Conservation (phyloP, 2,888 invertebrate species). For the Podabrus alpinus region DNA sequence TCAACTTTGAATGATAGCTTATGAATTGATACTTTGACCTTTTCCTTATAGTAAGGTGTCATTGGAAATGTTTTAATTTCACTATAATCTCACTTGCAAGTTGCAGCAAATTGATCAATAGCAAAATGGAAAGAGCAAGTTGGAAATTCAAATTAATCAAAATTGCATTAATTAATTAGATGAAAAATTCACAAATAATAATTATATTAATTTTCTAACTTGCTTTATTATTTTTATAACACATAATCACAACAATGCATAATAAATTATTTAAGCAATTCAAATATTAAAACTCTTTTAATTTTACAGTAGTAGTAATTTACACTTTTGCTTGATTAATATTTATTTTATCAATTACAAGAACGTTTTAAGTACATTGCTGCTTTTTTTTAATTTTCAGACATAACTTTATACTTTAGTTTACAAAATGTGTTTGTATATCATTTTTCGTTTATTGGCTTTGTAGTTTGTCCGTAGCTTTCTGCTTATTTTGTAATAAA, state of each 20-base stretch:
- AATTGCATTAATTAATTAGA: neutral
- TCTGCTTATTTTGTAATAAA: conserved; percentile 47
- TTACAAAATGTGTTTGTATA: conserved; percentile 27
- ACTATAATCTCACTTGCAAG: conserved; percentile 33
- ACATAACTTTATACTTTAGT: neutral
- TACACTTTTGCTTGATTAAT: conserved; percentile 29
- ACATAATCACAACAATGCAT: conserved; percentile 20
- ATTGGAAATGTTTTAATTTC: conserved; percentile 54
- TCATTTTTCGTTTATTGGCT: conserved; percentile 34
- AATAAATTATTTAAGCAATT: conserved; percentile 6
- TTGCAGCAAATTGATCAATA: conserved; percentile 18
- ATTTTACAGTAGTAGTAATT: conserved; percentile 25
- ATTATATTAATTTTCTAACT: conserved; percentile 13
- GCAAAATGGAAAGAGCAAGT: conserved; percentile 16
- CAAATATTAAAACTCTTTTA: neutral
- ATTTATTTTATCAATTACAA: conserved; percentile 19
- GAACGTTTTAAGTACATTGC: conserved; percentile 19
- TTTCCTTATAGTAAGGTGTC: conserved; percentile 60
- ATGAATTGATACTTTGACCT: conserved; percentile 44
- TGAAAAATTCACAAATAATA: neutral
- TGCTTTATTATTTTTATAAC: conserved; percentile 16
- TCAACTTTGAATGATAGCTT: conserved; percentile 36
- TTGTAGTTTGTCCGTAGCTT: conserved; percentile 46
- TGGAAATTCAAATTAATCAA: conserved; percentile 1
- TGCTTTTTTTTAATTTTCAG: conserved; percentile 1